Base-by-base conservation (phyloP, 2,113 vertebrate genomes). In the Caloenas nicobarica region DNA sequence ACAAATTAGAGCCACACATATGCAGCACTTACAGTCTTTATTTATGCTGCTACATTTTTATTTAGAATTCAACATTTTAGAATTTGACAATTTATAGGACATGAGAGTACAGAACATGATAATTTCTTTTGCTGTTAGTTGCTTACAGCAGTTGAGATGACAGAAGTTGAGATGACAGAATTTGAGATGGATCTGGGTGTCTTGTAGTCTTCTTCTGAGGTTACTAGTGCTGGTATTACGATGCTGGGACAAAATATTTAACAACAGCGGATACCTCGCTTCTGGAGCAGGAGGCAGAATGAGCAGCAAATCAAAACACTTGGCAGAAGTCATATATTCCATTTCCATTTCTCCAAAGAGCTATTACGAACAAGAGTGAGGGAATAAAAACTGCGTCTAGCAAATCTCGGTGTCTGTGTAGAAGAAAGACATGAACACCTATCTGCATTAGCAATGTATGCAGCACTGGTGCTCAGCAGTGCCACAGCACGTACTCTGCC, bases 331-430 rank as follows among this genome's bases (percentile, higher is more conserved):
- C 15, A 34, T 36, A 25, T 62, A 44, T 78, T 95, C 53, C 5
- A 34, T 83, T 95, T 93, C 74, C 9, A 72, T 80, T 90, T 76
- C 15, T 89, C 51, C 54, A 17, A 69, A 68, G 42, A 78, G 11
- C 50, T 87, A 60, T 46, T 89, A 40, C n/a, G 58, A 91, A 42
- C 29, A 56, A 26, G 18, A 86, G 36, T 72, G 70, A 94, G 36
- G 22, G 54, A 72, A 40, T 87, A 72, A 82, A 78, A 87, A 44
- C 21, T n/a, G 7, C 51, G 28, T 66, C 48, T 90, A 58, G 31
- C 36, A 78, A 76, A 91, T 91, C 28, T 90, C 21, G 23, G 34
- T 83, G 68, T 68, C 29, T 14, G 11, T 74, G 69, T 22, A 69
- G 58, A 84, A 85, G 51, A 83, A 5, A 36, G 71, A 64, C 42